phyloP scores from a whole-genome alignment of 2,888 invertebrate species.

The Drosophila colorata region DNA sequence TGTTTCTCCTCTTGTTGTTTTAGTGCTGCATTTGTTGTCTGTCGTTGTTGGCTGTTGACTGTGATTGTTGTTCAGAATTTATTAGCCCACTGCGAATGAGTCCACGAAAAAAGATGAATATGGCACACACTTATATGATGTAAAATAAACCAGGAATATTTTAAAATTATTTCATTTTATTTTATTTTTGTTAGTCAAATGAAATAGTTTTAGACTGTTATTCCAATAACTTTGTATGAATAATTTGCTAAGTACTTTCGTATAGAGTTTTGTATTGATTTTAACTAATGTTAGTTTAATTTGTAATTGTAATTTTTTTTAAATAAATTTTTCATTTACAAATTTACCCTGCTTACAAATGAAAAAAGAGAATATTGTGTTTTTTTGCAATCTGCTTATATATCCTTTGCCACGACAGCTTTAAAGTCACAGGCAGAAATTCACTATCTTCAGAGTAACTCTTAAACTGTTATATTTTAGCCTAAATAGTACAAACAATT shows the following conservation, averaged over 20 bases:
- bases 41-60: constrained; percentile 24
- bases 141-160: not conserved
- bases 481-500: not conserved
- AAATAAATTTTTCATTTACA: not conserved
- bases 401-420: no score
- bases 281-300: not conserved
- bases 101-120: not conserved
- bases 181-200: not conserved
- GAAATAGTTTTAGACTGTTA: not conserved
- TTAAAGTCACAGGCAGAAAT: no score
- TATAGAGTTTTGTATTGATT: not conserved
- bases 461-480: no score
- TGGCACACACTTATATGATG: constrained; percentile 8
- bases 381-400: no score
- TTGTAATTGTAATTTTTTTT: no score
- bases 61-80: constrained; percentile 28
- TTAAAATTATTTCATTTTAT: not conserved
- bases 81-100: constrained; percentile 23
- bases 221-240: not conserved
- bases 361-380: no score
- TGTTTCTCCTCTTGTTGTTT: not conserved
- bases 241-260: not conserved
- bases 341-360: no score
- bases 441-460: no score
- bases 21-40: constrained; percentile 22